Conservation (phyloP, 2,113 vertebrate species). For the Elephas maximus region DNA sequence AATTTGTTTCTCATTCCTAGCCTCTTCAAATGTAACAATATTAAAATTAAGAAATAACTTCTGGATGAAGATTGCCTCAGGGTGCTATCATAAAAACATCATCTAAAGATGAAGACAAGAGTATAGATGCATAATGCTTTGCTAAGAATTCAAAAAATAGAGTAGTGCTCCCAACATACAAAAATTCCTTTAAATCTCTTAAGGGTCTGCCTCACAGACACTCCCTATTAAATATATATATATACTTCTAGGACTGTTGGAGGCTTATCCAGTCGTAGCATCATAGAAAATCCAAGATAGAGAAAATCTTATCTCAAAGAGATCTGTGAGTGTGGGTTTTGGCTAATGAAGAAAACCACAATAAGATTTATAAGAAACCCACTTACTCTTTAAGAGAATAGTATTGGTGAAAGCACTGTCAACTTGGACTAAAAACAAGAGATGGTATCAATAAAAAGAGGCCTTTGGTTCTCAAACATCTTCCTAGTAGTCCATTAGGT, state of each 20-base stretch:
- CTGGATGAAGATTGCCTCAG: background rate
- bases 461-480: background rate
- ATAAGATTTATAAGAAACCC: constrained; percentile 15
- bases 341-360: background rate
- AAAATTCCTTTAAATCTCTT: background rate
- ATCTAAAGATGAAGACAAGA: background rate
- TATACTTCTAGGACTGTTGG: background rate
- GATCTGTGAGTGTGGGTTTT: background rate
- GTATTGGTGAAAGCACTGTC: background rate
- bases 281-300: background rate
- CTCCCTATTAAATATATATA: background rate
- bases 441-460: background rate
- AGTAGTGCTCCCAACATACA: background rate
- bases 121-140: background rate
- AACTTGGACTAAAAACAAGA: background rate
- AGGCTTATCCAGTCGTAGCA: background rate
- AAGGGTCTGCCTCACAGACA: background rate
- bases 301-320: background rate
- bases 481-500: no score
- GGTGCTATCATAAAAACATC: background rate
- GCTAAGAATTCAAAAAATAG: background rate
- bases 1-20: background rate
- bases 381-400: constrained; percentile 12
- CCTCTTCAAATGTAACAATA: background rate
- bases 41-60: background rate